phyloP scores from a whole-genome alignment of 2,888 invertebrate species.

The Heliconius charithonia region DNA sequence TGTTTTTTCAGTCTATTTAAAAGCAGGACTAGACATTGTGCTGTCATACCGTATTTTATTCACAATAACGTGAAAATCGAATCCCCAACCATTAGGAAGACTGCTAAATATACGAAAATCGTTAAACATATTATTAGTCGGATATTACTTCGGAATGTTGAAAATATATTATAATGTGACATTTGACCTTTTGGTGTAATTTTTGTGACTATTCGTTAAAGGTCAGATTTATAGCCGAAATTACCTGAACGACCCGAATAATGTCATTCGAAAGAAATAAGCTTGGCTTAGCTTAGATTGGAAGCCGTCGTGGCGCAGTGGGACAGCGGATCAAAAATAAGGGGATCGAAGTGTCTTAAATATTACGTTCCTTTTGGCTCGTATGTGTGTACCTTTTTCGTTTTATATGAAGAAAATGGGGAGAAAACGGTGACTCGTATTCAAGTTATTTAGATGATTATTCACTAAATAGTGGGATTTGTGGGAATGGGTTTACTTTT shows the following conservation, averaged over 20 bases:
- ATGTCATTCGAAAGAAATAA: neutral
- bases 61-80: neutral
- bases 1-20: too few relatives aligned
- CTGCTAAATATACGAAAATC: neutral
- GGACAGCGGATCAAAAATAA: too few relatives aligned
- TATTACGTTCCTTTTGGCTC: too few relatives aligned
- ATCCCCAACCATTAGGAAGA: neutral
- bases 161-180: constrained; percentile 3
- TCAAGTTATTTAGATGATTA: neutral
- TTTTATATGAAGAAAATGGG: neutral
- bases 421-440: neutral
- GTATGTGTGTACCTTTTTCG: neutral
- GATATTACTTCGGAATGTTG: neutral
- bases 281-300: neutral
- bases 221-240: constrained; percentile 7
- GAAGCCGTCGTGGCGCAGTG: too few relatives aligned
- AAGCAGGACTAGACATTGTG: too few relatives aligned
- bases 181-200: constrained; percentile 4
- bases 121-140: neutral
- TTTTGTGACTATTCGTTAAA: constrained; percentile 7
- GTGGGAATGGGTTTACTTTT: too few relatives aligned
- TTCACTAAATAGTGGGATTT: too few relatives aligned
- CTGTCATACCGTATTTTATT: too few relatives aligned
- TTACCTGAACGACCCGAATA: neutral
- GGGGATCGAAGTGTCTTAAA: too few relatives aligned